Evolutionary conservation across 2,797 vertebrate genomes (phyloP).

Genomic region (Sebastes kiyomatsui): DNA sequence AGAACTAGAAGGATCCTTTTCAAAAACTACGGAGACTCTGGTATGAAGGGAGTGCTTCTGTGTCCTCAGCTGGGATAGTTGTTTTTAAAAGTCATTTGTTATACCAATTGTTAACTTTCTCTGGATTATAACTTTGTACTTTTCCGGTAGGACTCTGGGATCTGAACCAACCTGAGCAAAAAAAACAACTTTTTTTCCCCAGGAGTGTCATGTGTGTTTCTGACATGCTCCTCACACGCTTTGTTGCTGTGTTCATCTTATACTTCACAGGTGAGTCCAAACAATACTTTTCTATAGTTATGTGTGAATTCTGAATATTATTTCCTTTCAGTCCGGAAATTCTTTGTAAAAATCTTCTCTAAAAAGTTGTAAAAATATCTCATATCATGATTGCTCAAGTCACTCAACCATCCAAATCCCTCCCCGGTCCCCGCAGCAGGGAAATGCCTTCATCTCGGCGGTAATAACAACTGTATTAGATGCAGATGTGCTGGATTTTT

Average conservation of each 20-base stretch:
- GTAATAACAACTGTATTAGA: constrained; percentile 55
- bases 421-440: not conserved
- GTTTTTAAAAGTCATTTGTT: not conserved
- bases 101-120: not conserved
- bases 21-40: constrained; percentile 7
- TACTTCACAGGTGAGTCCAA: constrained; percentile 60
- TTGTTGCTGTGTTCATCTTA: constrained; percentile 58
- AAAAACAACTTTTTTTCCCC: not conserved
- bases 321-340: not conserved
- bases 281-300: not conserved
- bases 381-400: not conserved
- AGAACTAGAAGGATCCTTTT: constrained; percentile 1
- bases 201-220: constrained; percentile 13
- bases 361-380: not conserved
- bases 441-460: constrained; percentile 45
- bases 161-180: not conserved
- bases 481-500: constrained; percentile 66
- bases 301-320: not conserved
- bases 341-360: not conserved
- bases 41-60: not conserved
- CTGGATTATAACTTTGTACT: not conserved
- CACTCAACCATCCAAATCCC: not conserved
- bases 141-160: not conserved
- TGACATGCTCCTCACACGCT: constrained; percentile 55
- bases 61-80: not conserved